Percentiles rank a stretch among this genome's conserved stretches.
Conservation (phyloP, 2,888 invertebrate genomes). For the Drosophila villosipedis region DNA sequence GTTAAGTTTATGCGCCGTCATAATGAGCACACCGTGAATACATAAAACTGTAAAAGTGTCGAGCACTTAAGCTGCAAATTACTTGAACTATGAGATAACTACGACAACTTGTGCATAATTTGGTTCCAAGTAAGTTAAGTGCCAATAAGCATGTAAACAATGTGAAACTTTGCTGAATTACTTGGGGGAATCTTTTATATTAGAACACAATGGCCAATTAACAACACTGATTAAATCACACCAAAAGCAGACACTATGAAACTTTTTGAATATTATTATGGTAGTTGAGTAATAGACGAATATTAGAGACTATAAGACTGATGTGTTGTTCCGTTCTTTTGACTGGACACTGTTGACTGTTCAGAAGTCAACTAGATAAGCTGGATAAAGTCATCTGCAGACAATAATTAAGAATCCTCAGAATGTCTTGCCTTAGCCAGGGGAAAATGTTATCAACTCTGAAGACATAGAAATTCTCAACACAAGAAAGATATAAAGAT, state of each 20-base stretch:
- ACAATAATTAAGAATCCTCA: not conserved
- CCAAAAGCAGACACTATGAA: not conserved
- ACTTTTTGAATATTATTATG: not conserved
- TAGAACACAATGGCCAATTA: not conserved
- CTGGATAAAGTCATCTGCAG: not conserved
- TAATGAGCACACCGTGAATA: not conserved
- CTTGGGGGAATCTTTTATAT: not conserved
- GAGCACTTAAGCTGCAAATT: slow-evolving; percentile 34
- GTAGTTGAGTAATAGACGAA: not conserved
- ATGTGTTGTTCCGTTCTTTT: not conserved
- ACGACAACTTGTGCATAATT: slow-evolving; percentile 10
- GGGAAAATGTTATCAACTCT: not conserved
- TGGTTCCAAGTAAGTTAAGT: slow-evolving; percentile 13
- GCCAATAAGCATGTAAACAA: slow-evolving; percentile 18
- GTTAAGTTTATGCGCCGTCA: slow-evolving; percentile 6
- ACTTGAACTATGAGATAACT: slow-evolving; percentile 23
- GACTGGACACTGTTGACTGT: too few relatives aligned
- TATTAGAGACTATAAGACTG: not conserved
- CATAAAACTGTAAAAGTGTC: slow-evolving; percentile 46
- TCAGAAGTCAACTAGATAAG: not conserved
- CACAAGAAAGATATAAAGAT: not conserved
- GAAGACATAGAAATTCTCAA: not conserved
- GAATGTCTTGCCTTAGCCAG: not conserved
- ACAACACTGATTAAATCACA: not conserved
- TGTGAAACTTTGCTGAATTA: slow-evolving; percentile 12